Evolutionary conservation across 92 coral and sea anemone species (phyloP).

Genomic region (Epizoanthus rinbou): DNA sequence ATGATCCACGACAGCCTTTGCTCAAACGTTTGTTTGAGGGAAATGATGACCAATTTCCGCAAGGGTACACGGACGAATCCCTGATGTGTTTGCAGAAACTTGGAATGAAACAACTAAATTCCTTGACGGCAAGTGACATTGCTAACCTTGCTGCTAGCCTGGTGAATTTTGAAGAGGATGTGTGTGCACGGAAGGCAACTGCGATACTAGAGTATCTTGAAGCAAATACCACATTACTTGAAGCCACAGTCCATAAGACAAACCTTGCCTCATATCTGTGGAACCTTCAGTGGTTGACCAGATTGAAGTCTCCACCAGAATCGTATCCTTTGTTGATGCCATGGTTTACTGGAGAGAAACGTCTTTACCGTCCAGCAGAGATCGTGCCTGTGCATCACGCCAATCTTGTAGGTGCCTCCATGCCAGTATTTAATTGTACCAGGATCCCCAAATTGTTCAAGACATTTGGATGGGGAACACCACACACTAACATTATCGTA

Average conservation of each 20-base stretch:
- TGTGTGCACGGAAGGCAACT: slow-evolving; percentile 49
- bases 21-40: slow-evolving; percentile 13
- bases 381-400: slow-evolving; percentile 45
- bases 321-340: slow-evolving; percentile 72
- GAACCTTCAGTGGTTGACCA: slow-evolving; percentile 58
- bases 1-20: slow-evolving; percentile 14
- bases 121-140: slow-evolving; percentile 42
- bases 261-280: slow-evolving; percentile 24
- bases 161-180: not conserved
- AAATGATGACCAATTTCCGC: slow-evolving; percentile 12
- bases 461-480: slow-evolving; percentile 63
- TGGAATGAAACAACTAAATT: slow-evolving; percentile 19
- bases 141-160: slow-evolving; percentile 42
- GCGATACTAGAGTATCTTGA: slow-evolving; percentile 65
- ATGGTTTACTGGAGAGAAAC: slow-evolving; percentile 47
- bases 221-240: slow-evolving; percentile 26
- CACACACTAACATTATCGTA: slow-evolving; percentile 47
- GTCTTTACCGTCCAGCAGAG: slow-evolving; percentile 61
- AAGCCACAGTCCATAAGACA: not conserved
- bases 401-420: slow-evolving; percentile 64
- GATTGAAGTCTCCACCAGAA: slow-evolving; percentile 48
- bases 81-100: slow-evolving; percentile 16
- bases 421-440: slow-evolving; percentile 52
- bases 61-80: slow-evolving; percentile 20
- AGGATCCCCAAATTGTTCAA: slow-evolving; percentile 23